A percentile compares a stretch with the other conserved stretches of the same genome.
These are phyloP conservation scores for Argyresthia goedartella DNA, from an alignment of 2,888 invertebrate species.

Conservation along the genomic window DNA sequence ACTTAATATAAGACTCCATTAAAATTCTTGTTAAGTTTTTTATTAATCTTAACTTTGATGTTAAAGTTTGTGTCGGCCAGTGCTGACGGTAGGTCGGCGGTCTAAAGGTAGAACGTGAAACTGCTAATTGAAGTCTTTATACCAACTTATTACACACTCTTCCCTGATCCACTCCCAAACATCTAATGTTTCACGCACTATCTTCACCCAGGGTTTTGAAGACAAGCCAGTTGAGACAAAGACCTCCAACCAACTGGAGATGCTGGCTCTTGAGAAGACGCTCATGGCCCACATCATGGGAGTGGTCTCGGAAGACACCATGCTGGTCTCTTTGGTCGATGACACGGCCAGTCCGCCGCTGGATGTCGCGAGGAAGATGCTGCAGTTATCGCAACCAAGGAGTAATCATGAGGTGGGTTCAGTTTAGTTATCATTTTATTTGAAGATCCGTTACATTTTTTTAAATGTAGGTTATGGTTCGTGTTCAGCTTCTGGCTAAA, in stretches of 20 bases:
- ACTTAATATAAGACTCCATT: no score
- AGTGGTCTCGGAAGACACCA: conserved; percentile 57
- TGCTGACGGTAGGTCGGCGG: no score
- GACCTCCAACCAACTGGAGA: conserved; percentile 74
- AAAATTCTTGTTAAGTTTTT: no score
- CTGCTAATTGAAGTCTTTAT: no score
- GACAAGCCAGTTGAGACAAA: conserved; percentile 66
- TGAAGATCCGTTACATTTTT: background rate
- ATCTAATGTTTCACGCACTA: conserved; percentile 5
- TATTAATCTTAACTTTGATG: no score
- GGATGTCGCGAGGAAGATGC: conserved; percentile 69
- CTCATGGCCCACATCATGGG: conserved; percentile 72
- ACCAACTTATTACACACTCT: no score
- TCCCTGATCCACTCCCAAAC: no score
- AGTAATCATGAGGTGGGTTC: conserved; percentile 32
- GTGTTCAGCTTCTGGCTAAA: no score
- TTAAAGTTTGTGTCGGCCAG: no score
- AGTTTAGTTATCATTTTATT: background rate
- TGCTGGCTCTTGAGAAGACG: conserved; percentile 75
- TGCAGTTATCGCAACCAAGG: conserved; percentile 47
- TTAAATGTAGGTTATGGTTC: background rate
- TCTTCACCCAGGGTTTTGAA: conserved; percentile 52
- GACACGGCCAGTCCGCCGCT: conserved; percentile 60
- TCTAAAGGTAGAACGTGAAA: no score
- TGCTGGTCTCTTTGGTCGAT: conserved; percentile 75